Conservation (phyloP, 2,797 vertebrate species). For the Cryptoprocta ferox region DNA sequence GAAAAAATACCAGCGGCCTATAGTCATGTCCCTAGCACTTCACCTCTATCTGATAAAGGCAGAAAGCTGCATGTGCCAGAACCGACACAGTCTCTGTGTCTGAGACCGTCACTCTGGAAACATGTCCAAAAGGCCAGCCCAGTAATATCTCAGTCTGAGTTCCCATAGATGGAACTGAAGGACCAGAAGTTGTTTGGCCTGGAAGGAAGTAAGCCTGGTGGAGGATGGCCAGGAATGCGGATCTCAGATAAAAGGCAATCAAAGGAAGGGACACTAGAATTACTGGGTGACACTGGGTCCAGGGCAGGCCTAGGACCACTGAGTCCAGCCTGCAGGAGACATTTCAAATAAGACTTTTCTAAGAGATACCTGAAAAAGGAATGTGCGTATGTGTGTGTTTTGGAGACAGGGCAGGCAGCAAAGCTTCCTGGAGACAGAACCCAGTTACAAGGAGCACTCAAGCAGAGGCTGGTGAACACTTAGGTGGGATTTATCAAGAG, state of each 20-base stretch:
- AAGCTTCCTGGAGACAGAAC: not conserved
- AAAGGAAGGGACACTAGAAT: not conserved
- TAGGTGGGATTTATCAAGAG: constrained; percentile 6
- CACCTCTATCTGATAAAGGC: not conserved
- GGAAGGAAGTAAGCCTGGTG: constrained; percentile 34
- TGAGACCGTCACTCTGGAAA: constrained; percentile 25
- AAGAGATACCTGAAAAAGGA: not conserved
- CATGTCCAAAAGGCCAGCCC: constrained; percentile 5
- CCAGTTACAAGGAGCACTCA: not conserved
- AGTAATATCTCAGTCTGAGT: not conserved
- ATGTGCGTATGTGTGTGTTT: not conserved
- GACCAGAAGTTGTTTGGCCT: not conserved
- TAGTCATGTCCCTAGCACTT: not conserved
- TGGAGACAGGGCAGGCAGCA: not conserved
- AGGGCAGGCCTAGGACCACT: not conserved
- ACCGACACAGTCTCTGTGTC: not conserved
- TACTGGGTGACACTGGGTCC: not conserved
- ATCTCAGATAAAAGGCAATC: not conserved
- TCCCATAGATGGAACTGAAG: constrained; percentile 12
- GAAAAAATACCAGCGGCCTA: not conserved
- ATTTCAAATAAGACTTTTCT: not conserved
- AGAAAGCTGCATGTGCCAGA: not conserved
- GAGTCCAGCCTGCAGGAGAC: not conserved
- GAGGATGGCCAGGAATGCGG: not conserved
- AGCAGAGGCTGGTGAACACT: constrained; percentile 5